Evolutionary conservation across 35 echinoderm and acorn worm genomes (phyloP), one percentile per base, ranked within the genome.

Genomic region (Chiridota heheva): DNA sequence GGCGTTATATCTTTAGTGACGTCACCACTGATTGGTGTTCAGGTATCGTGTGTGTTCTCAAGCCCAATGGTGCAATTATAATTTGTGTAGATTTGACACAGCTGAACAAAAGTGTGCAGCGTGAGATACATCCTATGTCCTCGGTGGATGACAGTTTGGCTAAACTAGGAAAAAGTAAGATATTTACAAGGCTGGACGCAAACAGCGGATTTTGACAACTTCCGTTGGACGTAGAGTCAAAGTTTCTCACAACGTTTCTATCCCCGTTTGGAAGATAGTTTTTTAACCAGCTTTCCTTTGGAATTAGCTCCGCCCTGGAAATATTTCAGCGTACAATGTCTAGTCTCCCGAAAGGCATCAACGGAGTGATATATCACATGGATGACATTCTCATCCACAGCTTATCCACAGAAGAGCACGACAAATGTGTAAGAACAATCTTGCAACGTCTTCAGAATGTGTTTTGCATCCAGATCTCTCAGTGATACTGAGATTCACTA

Each of bases 161-260:
- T 15, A 58, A 81, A 16, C 42, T 81, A 7, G 65, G 62, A 39
- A 36, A 72, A 6, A 78, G 73, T 44, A 63, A 33, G 32, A 74
- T 82, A 17, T 82, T 81, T 45, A 66, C 61, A 42, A 79, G 79
- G 22, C 73, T 91, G 5, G 82, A 91, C 27, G 81, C 70, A 18
- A 91, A 79, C 15, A 80, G 72, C 48, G 73, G 89, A 12, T 91
- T 85, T 63, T 91, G 72, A 53, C 89, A 91, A 73, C 39, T 91
- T 48, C 81, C 81, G 4, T 65, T 86, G 28, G 63, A 70, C 46
- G 51, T 56, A 13, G 63, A 85, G 13, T 86, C 82, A 33, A 43
- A 44, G 20, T 7, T 80, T 8, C 74, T 91, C 20, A 86, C 81
- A 2, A 91, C 81, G 8, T 91, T 86, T 66, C 62, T 91, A 2